A percentile compares a stretch with the other conserved stretches of the same genome.
phyloP scores from a whole-genome alignment of 2,888 invertebrate species.

The Orchestes rusci region DNA sequence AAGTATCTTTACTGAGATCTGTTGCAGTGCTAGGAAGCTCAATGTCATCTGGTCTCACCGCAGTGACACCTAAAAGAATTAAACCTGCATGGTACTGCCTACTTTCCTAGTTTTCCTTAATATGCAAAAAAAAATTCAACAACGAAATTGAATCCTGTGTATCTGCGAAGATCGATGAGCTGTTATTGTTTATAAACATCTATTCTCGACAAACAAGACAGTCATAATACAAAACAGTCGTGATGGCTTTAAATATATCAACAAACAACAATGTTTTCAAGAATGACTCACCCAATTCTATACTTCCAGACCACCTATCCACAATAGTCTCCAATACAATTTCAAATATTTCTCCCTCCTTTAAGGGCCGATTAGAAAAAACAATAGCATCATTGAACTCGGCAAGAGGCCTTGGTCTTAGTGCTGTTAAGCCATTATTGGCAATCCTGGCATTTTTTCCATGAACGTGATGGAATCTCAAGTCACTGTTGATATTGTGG shows the following conservation, averaged over 20 bases:
- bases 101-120: no score
- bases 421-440: conserved; percentile 77
- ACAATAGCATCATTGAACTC: conserved; percentile 95
- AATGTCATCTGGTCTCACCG: conserved; percentile 83
- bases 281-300: conserved; percentile 64
- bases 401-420: conserved; percentile 77
- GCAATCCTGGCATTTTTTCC: conserved; percentile 82
- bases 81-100: no score
- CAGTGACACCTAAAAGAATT: conserved; percentile 63
- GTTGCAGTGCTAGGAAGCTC: conserved; percentile 86
- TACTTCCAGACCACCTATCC: conserved; percentile 87
- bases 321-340: conserved; percentile 85
- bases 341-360: conserved; percentile 89
- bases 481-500: conserved; percentile 51
- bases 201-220: no score
- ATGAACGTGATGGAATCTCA: conserved; percentile 84
- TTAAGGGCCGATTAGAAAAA: conserved; percentile 79
- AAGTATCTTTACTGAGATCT: conserved; percentile 84
- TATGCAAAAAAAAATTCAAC: no score
- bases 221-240: no score
- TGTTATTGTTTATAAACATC: no score
- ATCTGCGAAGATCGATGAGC: no score
- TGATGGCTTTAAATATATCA: conserved; percentile 1
- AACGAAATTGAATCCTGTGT: no score
- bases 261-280: neutral